Evolutionary conservation across 2,797 vertebrate species (phyloP).

Genomic region (Hippopotamyrus pictus): DNA sequence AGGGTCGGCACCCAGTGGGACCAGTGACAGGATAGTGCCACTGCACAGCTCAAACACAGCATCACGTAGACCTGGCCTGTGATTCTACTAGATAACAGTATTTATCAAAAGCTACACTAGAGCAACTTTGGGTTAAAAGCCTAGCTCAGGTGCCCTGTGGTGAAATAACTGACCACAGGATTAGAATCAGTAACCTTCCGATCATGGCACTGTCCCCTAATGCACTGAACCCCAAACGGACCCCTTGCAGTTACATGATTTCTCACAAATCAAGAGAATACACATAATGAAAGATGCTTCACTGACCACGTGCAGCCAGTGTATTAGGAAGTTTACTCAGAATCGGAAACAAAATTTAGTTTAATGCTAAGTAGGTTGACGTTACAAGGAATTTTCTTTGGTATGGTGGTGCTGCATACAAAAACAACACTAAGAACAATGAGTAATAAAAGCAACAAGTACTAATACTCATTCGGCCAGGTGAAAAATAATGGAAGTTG

Average conservation of each 20-base stretch:
- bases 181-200: background rate
- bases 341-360: background rate
- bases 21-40: background rate
- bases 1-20: background rate
- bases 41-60: background rate
- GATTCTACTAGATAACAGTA: background rate
- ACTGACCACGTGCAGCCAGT: background rate
- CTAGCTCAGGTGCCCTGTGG: background rate
- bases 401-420: background rate
- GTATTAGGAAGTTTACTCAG: background rate
- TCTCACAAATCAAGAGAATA: background rate
- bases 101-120: background rate
- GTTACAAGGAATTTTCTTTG: background rate
- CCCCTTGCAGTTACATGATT: background rate
- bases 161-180: background rate
- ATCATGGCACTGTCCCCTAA: background rate
- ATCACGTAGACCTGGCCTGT: background rate
- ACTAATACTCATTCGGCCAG: background rate
- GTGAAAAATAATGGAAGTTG: background rate
- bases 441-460: background rate
- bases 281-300: background rate
- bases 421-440: background rate
- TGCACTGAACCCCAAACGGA: background rate
- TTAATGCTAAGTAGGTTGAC: background rate
- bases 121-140: background rate